Base-by-base conservation (phyloP, 2,113 vertebrate genomes). In the Scalopus aquaticus region DNA sequence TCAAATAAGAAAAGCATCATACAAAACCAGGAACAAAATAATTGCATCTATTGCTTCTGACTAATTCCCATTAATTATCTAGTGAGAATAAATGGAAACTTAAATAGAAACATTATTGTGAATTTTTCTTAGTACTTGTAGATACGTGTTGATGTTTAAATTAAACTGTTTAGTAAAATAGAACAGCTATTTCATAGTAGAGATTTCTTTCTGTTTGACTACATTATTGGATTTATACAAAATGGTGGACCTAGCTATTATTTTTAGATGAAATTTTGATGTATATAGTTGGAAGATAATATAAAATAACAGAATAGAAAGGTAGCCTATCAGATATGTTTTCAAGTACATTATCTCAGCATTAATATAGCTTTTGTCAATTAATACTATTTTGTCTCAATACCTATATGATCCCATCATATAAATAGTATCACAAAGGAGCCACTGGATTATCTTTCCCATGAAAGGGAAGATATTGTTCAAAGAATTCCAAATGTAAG, bases 201-300 rank as follows among this genome's bases (percentile, higher is more conserved):
- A 13, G 28, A 19, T 37, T 88, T 76, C 35, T 73, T 62, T 20
- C 58, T 46, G 56, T n/a, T 9, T 49, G 56, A 15, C 77, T 77
- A n/a, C 62, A 46, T 74, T 80, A 85, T 88, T 93, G 70, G 35
- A 44, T 82, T 96, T 79, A n/a, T 15, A 17, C 46, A 62, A 88
- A 37, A 56, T 9, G 24, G 13, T 78, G 28, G 4, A 17, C 35
- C 8, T 54, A 84, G 39, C 2, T 56, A 58, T 76, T n/a, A 62
- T 26, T 79, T 93, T 67, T 15, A 46, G 79, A 62, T 30, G 89
- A 10, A 62, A 79, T 49, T 56, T 70, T 74, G 28, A 67, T 67
- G 15, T 6, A 64, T 91, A 22, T 70, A 79, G 4, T 79, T 67
- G 5, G 3, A 88, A 51, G n/a, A 56, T 9, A 3, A 3, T 35